Base-by-base conservation (phyloP, 1,140 invertebrate genomes). In the Pissodes strobi region DNA sequence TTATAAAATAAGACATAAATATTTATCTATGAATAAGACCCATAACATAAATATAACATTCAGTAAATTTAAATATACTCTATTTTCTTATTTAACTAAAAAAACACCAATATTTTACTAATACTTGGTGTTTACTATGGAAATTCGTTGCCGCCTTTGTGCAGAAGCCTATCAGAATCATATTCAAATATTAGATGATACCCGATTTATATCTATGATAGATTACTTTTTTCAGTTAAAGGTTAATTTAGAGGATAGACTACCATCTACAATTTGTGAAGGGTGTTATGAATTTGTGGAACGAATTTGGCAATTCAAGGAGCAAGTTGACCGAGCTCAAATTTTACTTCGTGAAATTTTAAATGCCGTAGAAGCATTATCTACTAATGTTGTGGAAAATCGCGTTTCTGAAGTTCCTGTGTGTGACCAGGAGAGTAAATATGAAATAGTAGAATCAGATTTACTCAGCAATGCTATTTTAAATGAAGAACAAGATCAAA, bases 121-220 rank as follows among this genome's bases (percentile, higher is more conserved):
- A 18, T 19, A 21, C 9, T 27, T 27, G 4, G 19, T 18, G 5
- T 3, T 23, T 66, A 67, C 64, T 43, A 76, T 76, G 74, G 72
- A 69, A 39, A 43, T 67, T 8, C 68, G 72, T 17, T 85, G 83
- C 74, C 80, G 83, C 68, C 75, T 85, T 19, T 84, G 83, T 69
- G 83, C 82, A 66, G 80, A 82, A 61, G 23, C 39, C 13, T 58
- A 49, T 37, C 25, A 52, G 4, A 64, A 71, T 63, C 64, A 74
- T 19, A 48, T 74, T 27, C 45, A 57, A 30, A 66, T 71, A 41
- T 37, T 72, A n/a, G 69, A 74, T 21, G 66, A 74, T 52, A 15
- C 61, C 6, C 64, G 72, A 10, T 66, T 76, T 43, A 30, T 61
- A 1, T 60, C 53, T n/a, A 71, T 71, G 63, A 70, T 76, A 46